Percentiles rank a stretch among this genome's conserved stretches.
Evolutionary conservation across 1,140 invertebrate species (phyloP).

Genomic region (Lucilia cuprina): DNA sequence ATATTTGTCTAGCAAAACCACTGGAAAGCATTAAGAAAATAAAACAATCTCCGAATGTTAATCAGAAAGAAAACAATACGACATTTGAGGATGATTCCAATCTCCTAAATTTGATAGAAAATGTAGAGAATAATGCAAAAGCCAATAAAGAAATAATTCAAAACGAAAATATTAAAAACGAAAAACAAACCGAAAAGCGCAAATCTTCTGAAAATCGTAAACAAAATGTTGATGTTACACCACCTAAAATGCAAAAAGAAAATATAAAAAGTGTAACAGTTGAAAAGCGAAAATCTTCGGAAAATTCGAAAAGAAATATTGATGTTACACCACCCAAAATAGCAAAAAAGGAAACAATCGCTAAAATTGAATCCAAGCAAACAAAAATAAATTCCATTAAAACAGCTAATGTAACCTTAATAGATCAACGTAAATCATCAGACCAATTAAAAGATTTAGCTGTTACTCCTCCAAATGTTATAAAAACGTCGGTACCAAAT

Average conservation of each 20-base stretch:
- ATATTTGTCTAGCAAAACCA: neutral
- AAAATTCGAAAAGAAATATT: neutral
- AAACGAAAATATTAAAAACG: neutral
- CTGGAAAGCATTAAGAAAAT: neutral
- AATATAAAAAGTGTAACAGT: too few species aligned
- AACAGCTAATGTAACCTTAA: neutral
- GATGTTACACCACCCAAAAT: neutral
- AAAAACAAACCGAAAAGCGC: neutral
- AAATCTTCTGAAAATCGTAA: neutral
- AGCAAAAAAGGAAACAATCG: neutral
- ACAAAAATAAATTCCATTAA: neutral
- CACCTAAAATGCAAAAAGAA: neutral
- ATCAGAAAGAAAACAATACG: neutral
- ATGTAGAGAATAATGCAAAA: neutral
- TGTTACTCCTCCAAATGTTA: conserved; percentile 12
- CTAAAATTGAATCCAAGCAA: neutral
- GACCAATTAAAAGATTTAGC: neutral
- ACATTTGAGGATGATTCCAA: conserved; percentile 6
- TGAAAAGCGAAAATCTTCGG: neutral
- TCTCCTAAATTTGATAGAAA: neutral
- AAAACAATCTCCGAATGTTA: neutral
- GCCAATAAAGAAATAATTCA: neutral
- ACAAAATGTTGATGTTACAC: neutral
- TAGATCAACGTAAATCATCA: neutral
- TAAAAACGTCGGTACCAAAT: neutral